phyloP scores from a whole-genome alignment of 2,113 vertebrate genomes.

The Neodontobutis hainanensis region DNA sequence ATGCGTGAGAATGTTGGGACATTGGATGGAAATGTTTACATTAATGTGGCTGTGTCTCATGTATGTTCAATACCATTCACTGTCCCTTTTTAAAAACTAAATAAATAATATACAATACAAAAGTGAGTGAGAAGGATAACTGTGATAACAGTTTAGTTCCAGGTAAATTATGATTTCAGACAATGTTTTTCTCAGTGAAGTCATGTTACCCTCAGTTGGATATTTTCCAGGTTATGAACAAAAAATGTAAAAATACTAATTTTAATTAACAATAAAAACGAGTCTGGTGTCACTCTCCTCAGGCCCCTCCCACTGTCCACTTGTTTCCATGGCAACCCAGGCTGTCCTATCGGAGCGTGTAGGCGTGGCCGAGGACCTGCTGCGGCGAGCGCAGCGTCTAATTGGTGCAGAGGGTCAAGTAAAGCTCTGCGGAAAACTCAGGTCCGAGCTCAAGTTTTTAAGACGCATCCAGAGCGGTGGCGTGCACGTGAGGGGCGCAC shows the following conservation, averaged over 20 bases:
- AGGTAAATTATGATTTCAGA: no score
- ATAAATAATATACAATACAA: no score
- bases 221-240: no score
- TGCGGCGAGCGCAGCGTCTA: slow-evolving; percentile 85
- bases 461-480: slow-evolving; percentile 87
- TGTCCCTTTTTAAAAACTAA: no score
- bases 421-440: slow-evolving; percentile 90
- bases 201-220: no score
- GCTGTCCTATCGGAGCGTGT: slow-evolving; percentile 85
- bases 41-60: no score
- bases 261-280: not conserved
- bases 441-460: slow-evolving; percentile 91
- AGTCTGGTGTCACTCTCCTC: not conserved
- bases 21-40: no score
- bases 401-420: slow-evolving; percentile 86
- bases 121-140: no score
- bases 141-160: no score
- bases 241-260: not conserved
- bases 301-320: not conserved
- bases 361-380: slow-evolving; percentile 83
- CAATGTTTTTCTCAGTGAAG: no score
- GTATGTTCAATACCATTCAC: no score
- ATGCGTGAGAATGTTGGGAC: no score
- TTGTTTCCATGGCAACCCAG: slow-evolving; percentile 85
- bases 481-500: slow-evolving; percentile 89